phyloP scores from a whole-genome alignment of 2,888 invertebrate genomes.

The Xestia sexstrigata region DNA sequence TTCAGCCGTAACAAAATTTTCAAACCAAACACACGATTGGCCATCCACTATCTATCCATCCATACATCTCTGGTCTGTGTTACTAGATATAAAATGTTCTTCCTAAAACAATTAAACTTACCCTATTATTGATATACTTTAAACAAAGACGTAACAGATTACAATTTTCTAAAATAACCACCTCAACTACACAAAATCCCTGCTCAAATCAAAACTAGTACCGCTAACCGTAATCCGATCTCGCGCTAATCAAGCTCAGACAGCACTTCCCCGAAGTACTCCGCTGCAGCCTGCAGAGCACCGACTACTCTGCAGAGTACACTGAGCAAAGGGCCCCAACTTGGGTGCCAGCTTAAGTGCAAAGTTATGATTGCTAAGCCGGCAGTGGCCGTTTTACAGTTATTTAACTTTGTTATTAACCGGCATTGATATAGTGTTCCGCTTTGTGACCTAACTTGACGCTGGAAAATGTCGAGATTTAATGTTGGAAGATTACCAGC shows the following conservation, averaged over 20 bases:
- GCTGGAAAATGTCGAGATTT: constrained; percentile 16
- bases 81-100: not conserved
- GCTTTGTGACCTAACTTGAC: constrained; percentile 47
- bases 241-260: constrained; percentile 51
- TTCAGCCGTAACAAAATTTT: no score
- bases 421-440: constrained; percentile 61
- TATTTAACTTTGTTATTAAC: constrained; percentile 65
- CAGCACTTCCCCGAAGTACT: constrained; percentile 31
- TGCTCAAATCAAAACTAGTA: constrained; percentile 20
- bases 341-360: constrained; percentile 63
- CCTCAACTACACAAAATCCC: not conserved
- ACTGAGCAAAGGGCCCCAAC: constrained; percentile 48
- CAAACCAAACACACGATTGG: no score
- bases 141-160: not conserved
- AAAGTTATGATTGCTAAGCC: constrained; percentile 70
- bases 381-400: constrained; percentile 45
- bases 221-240: constrained; percentile 47
- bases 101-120: not conserved
- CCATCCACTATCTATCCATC: no score
- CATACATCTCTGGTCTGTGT: not conserved
- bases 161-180: not conserved
- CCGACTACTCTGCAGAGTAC: constrained; percentile 23
- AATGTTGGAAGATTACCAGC: not conserved
- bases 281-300: constrained; percentile 18
- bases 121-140: not conserved